phyloP scores from a whole-genome alignment of 2,113 vertebrate species.

The Astur gentilis region DNA sequence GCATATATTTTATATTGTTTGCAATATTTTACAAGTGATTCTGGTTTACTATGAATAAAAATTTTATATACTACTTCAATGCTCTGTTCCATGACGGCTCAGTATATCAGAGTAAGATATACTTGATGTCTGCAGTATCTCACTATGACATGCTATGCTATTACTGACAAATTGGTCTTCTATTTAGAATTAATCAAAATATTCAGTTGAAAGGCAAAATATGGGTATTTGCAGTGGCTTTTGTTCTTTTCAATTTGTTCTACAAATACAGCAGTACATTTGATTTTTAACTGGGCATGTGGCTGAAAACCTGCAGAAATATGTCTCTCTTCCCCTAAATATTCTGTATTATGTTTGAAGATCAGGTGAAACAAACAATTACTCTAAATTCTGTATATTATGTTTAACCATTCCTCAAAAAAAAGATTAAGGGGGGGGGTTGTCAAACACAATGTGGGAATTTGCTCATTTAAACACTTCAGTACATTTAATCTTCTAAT shows the following conservation, averaged over 20 bases:
- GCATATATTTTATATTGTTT: background rate
- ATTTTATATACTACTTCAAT: background rate
- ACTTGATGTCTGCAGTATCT: background rate
- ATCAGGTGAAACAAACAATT: background rate
- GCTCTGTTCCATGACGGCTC: background rate
- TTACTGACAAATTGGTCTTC: background rate
- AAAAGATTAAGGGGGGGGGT: background rate
- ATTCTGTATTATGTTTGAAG: background rate
- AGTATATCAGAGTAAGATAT: background rate
- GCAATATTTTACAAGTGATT: background rate
- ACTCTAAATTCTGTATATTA: background rate
- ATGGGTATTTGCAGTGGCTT: background rate
- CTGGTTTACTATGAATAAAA: background rate
- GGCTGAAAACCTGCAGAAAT: background rate
- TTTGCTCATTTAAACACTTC: background rate
- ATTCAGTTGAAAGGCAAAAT: background rate
- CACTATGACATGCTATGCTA: background rate
- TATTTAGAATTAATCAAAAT: background rate
- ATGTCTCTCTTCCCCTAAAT: background rate
- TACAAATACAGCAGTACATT: background rate
- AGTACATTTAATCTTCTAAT: background rate
- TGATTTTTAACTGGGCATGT: background rate
- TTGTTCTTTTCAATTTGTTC: background rate
- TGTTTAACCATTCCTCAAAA: background rate
- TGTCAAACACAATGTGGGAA: background rate